Conservation (phyloP, 2,113 vertebrate genomes). For the Amphilophus citrinellus region DNA sequence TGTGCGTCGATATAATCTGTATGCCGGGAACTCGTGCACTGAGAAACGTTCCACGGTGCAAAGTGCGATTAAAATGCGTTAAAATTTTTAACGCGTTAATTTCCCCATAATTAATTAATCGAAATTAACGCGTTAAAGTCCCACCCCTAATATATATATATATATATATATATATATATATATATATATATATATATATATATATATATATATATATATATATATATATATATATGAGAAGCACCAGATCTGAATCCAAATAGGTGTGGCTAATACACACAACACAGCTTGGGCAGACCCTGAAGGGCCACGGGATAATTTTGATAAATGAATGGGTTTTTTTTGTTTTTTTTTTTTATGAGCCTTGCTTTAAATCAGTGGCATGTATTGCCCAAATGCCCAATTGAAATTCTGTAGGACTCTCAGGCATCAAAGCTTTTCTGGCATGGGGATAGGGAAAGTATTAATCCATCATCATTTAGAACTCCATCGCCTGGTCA, state of each 20-base stretch:
- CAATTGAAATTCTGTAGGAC: slow-evolving; percentile 39
- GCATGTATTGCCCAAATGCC: slow-evolving; percentile 2
- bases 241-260: not conserved
- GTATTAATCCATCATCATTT: slow-evolving; percentile 63
- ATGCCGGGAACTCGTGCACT: too few species aligned
- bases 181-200: too few species aligned
- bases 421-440: slow-evolving; percentile 34
- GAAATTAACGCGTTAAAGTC: too few species aligned
- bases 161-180: too few species aligned
- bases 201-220: too few species aligned
- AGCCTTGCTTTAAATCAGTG: slow-evolving; percentile 22
- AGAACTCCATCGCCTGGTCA: not conserved
- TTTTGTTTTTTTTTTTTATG: not conserved
- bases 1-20: too few species aligned
- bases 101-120: too few species aligned
- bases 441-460: slow-evolving; percentile 17
- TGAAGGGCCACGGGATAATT: slow-evolving; percentile 41
- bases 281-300: slow-evolving; percentile 8
- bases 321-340: slow-evolving; percentile 33
- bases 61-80: too few species aligned
- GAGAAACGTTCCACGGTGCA: too few species aligned
- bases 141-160: too few species aligned
- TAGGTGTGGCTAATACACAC: slow-evolving; percentile 17
- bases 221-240: not conserved
- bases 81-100: too few species aligned